Evolutionary conservation across 2,113 vertebrate genomes (phyloP).

Genomic region (Pseudonaja textilis): DNA sequence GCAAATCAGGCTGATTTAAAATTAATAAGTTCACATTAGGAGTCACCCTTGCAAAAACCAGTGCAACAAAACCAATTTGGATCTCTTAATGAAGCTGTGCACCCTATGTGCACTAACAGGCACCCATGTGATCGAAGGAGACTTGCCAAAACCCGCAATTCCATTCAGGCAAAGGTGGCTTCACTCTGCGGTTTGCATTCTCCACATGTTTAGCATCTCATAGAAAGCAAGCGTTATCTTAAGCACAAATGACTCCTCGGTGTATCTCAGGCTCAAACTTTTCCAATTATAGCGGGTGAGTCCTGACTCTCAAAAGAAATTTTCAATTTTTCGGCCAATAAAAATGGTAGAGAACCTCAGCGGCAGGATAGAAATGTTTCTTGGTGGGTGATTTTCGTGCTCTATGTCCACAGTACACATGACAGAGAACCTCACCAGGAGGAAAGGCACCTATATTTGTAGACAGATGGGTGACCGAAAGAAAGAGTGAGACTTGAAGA

Average conservation of each 20-base stretch:
- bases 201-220: not conserved
- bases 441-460: not conserved
- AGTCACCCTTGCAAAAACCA: not conserved
- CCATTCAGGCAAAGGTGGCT: not conserved
- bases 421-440: not conserved
- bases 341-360: not conserved
- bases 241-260: rapidly evolving
- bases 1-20: not conserved
- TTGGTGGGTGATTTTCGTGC: not conserved
- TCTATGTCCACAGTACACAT: not conserved
- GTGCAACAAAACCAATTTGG: not conserved
- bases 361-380: no score
- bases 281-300: not conserved
- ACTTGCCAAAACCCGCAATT: not conserved
- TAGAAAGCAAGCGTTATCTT: not conserved
- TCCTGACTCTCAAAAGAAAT: not conserved
- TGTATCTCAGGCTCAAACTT: rapidly evolving
- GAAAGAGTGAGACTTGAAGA: not conserved
- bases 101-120: not conserved
- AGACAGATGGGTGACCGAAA: not conserved
- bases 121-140: rapidly evolving
- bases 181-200: not conserved
- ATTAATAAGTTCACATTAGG: not conserved
- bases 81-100: not conserved
- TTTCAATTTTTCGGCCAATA: not conserved